Conservation (phyloP, 2,113 vertebrate genomes). For the Astatoreochromis straeleni region DNA sequence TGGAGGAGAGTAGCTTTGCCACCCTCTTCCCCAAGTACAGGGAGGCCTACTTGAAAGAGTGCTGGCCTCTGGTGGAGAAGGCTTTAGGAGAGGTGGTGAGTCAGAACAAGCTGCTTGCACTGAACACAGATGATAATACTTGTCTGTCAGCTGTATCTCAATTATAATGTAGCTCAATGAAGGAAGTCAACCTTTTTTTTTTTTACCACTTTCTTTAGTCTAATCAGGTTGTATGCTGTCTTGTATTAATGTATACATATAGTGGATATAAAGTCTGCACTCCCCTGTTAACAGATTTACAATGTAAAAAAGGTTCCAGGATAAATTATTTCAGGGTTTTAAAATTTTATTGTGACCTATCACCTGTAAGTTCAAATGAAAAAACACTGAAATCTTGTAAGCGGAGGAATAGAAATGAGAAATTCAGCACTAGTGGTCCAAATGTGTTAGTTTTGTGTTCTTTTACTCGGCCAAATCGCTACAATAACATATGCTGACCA, state of each 20-base stretch:
- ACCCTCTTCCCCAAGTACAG: slow-evolving; percentile 95
- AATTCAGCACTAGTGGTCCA: background rate
- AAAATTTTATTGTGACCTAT: background rate
- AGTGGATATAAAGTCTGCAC: background rate
- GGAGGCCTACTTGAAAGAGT: slow-evolving; percentile 91
- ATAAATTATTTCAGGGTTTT: background rate
- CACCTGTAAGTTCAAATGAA: background rate
- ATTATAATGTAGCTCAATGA: background rate
- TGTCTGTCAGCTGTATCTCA: background rate
- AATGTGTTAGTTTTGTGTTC: background rate
- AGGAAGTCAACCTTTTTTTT: background rate
- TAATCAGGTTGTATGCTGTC: background rate
- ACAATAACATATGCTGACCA: fast-evolving
- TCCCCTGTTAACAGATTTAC: background rate
- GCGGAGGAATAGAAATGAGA: fast-evolving
- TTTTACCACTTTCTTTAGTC: background rate
- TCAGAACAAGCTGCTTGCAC: background rate
- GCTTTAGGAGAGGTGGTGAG: slow-evolving; percentile 83
- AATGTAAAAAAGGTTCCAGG: background rate
- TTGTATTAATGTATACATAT: background rate
- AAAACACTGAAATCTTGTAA: background rate
- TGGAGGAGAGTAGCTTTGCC: slow-evolving; percentile 97
- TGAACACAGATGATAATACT: background rate
- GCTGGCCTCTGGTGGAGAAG: slow-evolving; percentile 92
- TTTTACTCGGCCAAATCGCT: background rate